These are phyloP conservation scores for Dendrocopos noguchii DNA, from an alignment of 2,113 vertebrate species.

Conservation along the genomic window DNA sequence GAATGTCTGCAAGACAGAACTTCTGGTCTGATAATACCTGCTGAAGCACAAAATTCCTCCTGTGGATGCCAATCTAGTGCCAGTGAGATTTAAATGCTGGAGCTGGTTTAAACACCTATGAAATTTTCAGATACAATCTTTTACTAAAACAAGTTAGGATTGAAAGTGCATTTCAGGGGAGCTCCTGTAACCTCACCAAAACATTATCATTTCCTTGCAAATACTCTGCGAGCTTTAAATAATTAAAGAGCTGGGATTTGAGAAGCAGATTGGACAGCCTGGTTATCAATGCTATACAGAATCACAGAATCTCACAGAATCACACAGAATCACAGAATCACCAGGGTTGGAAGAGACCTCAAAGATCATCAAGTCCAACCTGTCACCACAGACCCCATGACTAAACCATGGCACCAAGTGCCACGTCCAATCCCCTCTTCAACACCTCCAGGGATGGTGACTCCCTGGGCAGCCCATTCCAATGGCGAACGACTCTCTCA, in stretches of 20 bases:
- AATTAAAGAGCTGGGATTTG: neutral
- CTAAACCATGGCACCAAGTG: too few relatives aligned
- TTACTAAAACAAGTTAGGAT: constrained; percentile 48
- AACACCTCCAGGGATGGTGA: too few relatives aligned
- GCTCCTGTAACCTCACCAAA: constrained; percentile 45
- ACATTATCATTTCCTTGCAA: constrained; percentile 45
- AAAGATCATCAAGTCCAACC: too few relatives aligned
- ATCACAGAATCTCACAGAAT: too few relatives aligned
- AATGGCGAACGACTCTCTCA: too few relatives aligned
- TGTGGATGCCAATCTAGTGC: constrained; percentile 19
- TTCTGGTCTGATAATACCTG: constrained; percentile 66
- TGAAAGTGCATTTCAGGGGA: constrained; percentile 43
- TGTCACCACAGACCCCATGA: too few relatives aligned
- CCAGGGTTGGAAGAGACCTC: too few relatives aligned
- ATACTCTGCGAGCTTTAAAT: neutral
- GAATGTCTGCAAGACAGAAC: constrained; percentile 50
- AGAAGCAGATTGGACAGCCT: neutral
- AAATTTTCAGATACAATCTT: constrained; percentile 58
- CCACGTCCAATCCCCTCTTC: too few relatives aligned
- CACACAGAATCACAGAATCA: too few relatives aligned
- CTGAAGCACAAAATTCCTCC: constrained; percentile 38
- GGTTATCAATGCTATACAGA: neutral
- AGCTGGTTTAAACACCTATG: constrained; percentile 53
- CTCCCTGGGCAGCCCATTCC: too few relatives aligned
- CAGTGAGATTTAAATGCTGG: constrained; percentile 57